These are phyloP conservation scores for Raphicerus campestris DNA, from an alignment of 2,113 vertebrate genomes.

Conservation along the genomic window DNA sequence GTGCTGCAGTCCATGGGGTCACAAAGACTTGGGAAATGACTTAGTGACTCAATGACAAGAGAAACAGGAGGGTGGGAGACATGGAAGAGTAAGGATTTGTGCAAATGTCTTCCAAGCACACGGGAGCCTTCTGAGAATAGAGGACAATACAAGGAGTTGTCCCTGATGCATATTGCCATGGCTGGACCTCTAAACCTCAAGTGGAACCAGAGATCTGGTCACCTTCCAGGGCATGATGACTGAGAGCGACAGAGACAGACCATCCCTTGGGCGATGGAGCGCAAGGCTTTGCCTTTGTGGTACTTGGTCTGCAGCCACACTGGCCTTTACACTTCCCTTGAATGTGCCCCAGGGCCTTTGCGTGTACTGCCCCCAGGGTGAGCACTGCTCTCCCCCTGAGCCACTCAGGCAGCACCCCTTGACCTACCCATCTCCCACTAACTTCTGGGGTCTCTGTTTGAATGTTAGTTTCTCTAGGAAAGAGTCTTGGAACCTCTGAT, in stretches of 20 bases:
- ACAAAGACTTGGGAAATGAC: background rate
- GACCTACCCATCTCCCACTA: background rate
- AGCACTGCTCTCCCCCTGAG: background rate
- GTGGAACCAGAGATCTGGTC: background rate
- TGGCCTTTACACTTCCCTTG: too few relatives aligned
- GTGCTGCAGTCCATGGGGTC: background rate
- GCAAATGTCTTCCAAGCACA: background rate
- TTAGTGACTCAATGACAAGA: background rate
- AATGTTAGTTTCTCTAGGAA: background rate
- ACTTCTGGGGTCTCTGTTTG: background rate
- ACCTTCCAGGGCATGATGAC: background rate
- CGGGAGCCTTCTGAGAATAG: background rate
- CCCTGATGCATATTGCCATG: background rate
- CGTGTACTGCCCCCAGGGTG: background rate
- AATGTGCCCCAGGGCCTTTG: background rate
- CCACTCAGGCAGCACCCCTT: background rate
- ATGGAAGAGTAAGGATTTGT: background rate
- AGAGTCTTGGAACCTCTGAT: background rate
- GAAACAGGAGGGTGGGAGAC: background rate
- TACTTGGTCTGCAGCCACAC: background rate
- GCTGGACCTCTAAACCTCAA: background rate
- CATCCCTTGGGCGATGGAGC: rapidly evolving
- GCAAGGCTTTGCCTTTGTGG: background rate
- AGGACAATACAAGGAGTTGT: background rate
- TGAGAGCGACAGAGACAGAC: background rate